phyloP scores from a whole-genome alignment of 2,888 invertebrate species.

The Dynastes hyllus region DNA sequence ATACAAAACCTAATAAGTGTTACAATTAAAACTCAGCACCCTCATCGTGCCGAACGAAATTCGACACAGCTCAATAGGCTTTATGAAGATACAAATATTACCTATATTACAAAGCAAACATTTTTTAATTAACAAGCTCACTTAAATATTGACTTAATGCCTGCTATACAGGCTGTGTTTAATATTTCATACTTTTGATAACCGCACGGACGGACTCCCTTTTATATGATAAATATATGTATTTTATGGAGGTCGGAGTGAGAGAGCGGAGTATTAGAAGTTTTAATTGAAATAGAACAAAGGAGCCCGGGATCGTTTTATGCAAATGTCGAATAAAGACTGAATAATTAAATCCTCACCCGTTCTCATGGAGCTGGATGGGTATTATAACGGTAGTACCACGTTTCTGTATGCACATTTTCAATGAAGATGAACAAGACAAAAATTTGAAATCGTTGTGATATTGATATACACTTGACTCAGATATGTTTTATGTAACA shows the following conservation, averaged over 20 bases:
- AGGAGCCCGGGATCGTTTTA: constrained; percentile 57
- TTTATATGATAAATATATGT: constrained; percentile 53
- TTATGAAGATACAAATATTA: not conserved
- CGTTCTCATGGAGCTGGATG: constrained; percentile 25
- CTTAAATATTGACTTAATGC: constrained; percentile 10
- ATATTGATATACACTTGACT: no score
- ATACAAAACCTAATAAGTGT: no score
- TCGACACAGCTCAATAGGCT: no score
- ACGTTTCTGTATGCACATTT: constrained; percentile 45
- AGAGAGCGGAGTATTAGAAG: constrained; percentile 52
- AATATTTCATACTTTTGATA: not conserved
- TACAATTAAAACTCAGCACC: no score
- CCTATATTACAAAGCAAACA: not conserved
- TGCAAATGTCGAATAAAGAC: constrained; percentile 60
- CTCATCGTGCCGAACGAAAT: no score
- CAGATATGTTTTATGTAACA: no score
- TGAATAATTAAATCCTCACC: constrained; percentile 57
- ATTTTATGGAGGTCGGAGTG: constrained; percentile 26
- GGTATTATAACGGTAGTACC: constrained; percentile 49
- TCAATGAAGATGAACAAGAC: not conserved
- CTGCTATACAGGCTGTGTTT: not conserved
- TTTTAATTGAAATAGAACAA: constrained; percentile 62
- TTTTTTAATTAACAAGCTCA: constrained; percentile 1
- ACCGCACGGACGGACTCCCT: not conserved
- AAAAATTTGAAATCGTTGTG: no score